Conservation (phyloP, 2,113 vertebrate species). For the Phalacrocorax brasilianus region DNA sequence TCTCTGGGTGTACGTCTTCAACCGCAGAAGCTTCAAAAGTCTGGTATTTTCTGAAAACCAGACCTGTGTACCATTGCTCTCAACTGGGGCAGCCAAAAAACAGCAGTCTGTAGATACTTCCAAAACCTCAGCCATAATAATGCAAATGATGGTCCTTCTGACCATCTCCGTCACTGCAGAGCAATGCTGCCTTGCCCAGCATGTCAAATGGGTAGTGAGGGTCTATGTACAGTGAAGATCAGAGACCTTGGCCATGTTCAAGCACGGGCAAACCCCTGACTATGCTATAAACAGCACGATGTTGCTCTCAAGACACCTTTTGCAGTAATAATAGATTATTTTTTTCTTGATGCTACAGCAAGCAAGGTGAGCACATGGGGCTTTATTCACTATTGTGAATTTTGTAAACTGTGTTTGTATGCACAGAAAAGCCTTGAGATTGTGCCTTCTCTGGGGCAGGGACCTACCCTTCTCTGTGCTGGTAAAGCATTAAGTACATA, state of each 20-base stretch:
- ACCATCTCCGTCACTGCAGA: background rate
- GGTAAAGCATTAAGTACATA: background rate
- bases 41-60: background rate
- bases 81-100: background rate
- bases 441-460: background rate
- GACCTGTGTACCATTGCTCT: background rate
- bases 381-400: background rate
- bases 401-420: background rate
- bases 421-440: background rate
- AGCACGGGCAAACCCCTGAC: background rate
- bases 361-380: background rate
- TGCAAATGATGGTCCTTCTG: background rate
- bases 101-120: rapidly evolving
- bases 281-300: background rate
- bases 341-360: background rate
- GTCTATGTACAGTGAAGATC: background rate
- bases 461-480: background rate
- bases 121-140: background rate
- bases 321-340: background rate
- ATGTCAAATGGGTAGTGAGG: rapidly evolving
- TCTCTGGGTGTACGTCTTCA: background rate
- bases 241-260: background rate
- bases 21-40: background rate
- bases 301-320: background rate
- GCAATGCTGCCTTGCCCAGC: background rate